Evolutionary conservation across 1,140 invertebrate species (phyloP).

Genomic region (Anagrus nilaparvatae): DNA sequence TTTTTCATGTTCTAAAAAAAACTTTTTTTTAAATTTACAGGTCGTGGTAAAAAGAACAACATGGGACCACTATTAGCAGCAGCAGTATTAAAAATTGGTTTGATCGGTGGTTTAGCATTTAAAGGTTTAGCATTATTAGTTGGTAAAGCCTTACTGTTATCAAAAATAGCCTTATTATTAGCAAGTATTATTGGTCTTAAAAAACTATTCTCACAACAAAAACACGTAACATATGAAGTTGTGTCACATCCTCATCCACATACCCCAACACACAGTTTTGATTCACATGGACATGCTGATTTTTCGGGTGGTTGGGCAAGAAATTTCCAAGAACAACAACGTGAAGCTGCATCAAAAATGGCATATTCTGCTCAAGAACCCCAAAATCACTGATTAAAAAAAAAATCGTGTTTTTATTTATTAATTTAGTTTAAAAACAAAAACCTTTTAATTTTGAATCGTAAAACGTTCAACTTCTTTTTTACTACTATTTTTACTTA

Average conservation of each 20-base stretch:
- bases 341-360: constrained; percentile 45
- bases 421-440: too few relatives aligned
- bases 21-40: constrained; percentile 26
- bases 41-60: constrained; percentile 62
- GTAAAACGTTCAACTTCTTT: too few relatives aligned
- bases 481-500: too few relatives aligned
- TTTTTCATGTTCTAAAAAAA: background rate
- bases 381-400: constrained; percentile 7
- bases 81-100: constrained; percentile 65
- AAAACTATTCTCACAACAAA: constrained; percentile 64
- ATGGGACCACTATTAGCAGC: constrained; percentile 64
- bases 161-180: constrained; percentile 68
- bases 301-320: constrained; percentile 52
- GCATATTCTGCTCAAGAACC: constrained; percentile 51
- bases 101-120: constrained; percentile 66
- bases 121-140: constrained; percentile 71
- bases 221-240: constrained; percentile 66
- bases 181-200: constrained; percentile 72
- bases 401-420: too few relatives aligned
- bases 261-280: constrained; percentile 38
- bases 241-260: constrained; percentile 58
- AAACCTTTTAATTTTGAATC: too few relatives aligned
- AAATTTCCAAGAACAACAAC: constrained; percentile 41
- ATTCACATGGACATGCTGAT: constrained; percentile 41
- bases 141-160: constrained; percentile 70